Conservation (phyloP, 1,140 invertebrate species). For the Meloidogyne chitwoodi region DNA sequence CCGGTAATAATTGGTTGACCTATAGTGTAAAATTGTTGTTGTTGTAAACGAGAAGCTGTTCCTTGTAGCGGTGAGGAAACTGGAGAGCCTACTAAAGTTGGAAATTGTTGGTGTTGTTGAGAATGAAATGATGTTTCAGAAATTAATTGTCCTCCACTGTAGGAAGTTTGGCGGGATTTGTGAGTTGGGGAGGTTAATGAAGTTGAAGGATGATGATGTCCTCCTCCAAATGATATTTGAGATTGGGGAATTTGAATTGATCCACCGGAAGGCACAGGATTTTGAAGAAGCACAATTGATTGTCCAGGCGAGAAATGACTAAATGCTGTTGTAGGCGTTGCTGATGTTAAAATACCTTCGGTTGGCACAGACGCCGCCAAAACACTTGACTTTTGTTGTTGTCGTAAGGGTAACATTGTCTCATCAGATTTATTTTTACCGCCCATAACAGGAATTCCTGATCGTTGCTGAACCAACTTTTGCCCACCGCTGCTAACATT, state of each 20-base stretch:
- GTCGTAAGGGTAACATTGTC: not conserved
- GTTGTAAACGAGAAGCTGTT: not conserved
- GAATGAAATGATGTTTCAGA: not conserved
- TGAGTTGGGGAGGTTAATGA: not conserved
- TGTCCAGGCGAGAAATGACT: conserved; percentile 1
- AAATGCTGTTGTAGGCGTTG: not conserved
- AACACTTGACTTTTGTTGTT: not conserved
- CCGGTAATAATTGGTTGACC: not conserved
- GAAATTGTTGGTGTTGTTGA: conserved; percentile 2
- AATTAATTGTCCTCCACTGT: not conserved
- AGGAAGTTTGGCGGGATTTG: not conserved
- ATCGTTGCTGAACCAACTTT: not conserved
- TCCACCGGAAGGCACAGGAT: not conserved
- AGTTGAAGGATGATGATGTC: too few relatives aligned
- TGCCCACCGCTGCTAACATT: not conserved
- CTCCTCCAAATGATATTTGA: not conserved
- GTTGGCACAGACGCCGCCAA: not conserved
- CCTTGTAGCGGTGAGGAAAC: not conserved
- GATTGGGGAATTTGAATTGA: not conserved
- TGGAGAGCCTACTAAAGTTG: not conserved
- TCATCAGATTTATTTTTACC: not conserved
- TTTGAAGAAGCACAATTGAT: not conserved
- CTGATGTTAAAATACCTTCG: not conserved
- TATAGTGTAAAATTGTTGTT: conserved; percentile 4
- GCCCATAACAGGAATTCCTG: not conserved